A percentile compares a stretch with the other conserved stretches of the same genome.
Conservation (phyloP, 2,888 invertebrate genomes). For the Nebria salina region DNA sequence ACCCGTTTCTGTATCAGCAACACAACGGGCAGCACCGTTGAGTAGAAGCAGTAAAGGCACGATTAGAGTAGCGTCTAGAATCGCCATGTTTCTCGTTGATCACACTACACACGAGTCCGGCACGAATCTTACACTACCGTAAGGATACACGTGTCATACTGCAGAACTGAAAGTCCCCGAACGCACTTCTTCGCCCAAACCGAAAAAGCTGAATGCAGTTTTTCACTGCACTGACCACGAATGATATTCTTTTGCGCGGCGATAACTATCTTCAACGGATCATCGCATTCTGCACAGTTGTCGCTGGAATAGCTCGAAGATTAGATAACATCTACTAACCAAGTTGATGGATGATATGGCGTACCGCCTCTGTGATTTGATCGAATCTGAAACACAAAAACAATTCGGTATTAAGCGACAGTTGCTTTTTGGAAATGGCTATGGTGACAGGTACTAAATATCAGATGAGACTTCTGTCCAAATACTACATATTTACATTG, state of each 20-base stretch:
- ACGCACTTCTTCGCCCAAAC: not conserved
- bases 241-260: not conserved
- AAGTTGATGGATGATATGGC: constrained; percentile 29
- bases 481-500: constrained; percentile 16
- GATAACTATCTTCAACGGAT: constrained; percentile 12
- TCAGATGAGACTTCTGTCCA: not conserved
- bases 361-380: constrained; percentile 4
- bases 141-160: constrained; percentile 4
- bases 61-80: not conserved
- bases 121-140: constrained; percentile 5
- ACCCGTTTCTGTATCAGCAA: constrained; percentile 15
- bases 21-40: not conserved
- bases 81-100: constrained; percentile 9
- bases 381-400: constrained; percentile 30
- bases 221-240: constrained; percentile 19
- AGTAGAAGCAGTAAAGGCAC: not conserved
- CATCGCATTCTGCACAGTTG: not conserved
- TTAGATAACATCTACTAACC: constrained; percentile 26
- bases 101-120: constrained; percentile 5
- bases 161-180: not conserved
- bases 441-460: constrained; percentile 33
- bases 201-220: not conserved
- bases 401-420: constrained; percentile 14
- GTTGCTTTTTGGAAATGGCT: constrained; percentile 6
- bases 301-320: constrained; percentile 2